Conservation (phyloP, 2,113 vertebrate genomes). For the Progne subis region DNA sequence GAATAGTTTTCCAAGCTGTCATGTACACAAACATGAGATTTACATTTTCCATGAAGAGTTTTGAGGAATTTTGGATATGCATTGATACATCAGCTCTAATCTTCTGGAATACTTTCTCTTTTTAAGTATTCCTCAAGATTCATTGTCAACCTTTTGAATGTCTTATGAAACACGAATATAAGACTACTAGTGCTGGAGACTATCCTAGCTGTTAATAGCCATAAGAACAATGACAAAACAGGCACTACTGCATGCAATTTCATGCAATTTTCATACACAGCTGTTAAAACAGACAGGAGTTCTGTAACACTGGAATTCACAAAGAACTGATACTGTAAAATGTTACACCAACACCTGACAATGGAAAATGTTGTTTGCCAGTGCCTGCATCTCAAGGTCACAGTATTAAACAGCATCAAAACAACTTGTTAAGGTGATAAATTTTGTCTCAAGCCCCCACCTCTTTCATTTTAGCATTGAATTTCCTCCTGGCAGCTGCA, state of each 20-base stretch:
- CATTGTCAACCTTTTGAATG: not conserved
- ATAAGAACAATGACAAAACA: not conserved
- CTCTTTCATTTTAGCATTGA: not conserved
- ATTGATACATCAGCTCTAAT: not conserved
- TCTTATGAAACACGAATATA: not conserved
- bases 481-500: slow-evolving; percentile 35
- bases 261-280: not conserved
- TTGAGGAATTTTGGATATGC: not conserved
- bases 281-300: not conserved
- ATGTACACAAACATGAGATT: not conserved
- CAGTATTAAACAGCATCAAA: slow-evolving; percentile 4
- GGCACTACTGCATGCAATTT: not conserved
- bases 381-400: not conserved
- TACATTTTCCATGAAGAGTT: not conserved
- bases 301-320: not conserved
- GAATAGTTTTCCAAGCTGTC: not conserved
- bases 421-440: not conserved
- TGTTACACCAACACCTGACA: not conserved
- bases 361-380: not conserved
- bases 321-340: not conserved
- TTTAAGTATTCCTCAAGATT: not conserved
- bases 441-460: not conserved
- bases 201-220: not conserved
- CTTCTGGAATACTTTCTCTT: not conserved
- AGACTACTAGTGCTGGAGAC: not conserved